Base-by-base conservation (phyloP, 2,888 invertebrate species). In the Harpagoxenus sublaevis region DNA sequence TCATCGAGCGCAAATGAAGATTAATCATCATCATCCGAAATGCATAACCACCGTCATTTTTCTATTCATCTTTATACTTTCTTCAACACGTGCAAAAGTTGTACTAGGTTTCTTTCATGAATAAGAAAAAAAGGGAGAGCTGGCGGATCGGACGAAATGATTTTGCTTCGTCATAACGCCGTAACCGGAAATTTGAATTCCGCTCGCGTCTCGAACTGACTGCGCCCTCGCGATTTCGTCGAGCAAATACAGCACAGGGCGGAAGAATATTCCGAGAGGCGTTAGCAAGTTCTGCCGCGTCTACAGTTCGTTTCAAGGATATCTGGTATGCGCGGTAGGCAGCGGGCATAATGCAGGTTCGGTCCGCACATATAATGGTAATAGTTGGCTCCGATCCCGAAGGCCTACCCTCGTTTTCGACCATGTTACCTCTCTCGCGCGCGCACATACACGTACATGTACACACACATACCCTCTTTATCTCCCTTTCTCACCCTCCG, bases 361-460 rank as follows among this genome's bases (percentile, higher is more conserved):
- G 89, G 87, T 68, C 89, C 90, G 89, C 87, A 88, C 90, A 90
- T 93, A 93, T 93, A 93, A 93, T 92, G 88, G 88, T 88, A 88
- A 93, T 92, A 90, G 91, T 93, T 92, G 93, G 93, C 93, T 85
- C 70, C 74, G 86, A 88, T 92, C 92, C 92, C 92, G 88, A 88
- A 87, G 89, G 84, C 86, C 86, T 86, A 73, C 74, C 85, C 86
- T 6, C 84, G 83, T 86, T 84, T 85, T 85, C 89, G 60, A 87
- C 62, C 87, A 79, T 85, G 89, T 91, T 87, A 84, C 68, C 63
- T 31, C 28, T 45, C 48, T 42, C 63, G 18, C 63, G 63, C 8
- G n/a, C 39, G 23, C 35, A 15, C 9, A 35, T 0, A n/a, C 15
- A 18, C 18, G 18, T 15, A 18, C 23, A 23, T 23, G 23, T 0